Percentiles rank a stretch among this genome's conserved stretches.
These are phyloP conservation scores for Sebastes matsubarae DNA, from an alignment of 2,797 vertebrate genomes.

Conservation along the genomic window DNA sequence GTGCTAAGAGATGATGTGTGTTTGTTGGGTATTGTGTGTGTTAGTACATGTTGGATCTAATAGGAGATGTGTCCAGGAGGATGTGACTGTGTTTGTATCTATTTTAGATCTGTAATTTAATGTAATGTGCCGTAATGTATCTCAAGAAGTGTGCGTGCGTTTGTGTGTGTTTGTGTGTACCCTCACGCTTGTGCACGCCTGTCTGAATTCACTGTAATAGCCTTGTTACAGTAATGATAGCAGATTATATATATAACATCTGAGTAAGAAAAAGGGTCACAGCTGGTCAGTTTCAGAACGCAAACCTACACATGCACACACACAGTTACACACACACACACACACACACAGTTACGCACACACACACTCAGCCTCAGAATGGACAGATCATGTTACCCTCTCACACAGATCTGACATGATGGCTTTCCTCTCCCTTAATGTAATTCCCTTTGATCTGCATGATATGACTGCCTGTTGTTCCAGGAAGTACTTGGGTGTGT, in stretches of 20 bases:
- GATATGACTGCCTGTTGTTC: conserved; percentile 50
- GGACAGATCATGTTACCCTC: conserved; percentile 50
- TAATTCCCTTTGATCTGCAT: conserved; percentile 66
- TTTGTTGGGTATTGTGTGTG: neutral
- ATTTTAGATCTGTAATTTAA: conserved; percentile 7
- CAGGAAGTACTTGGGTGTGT: conserved; percentile 51
- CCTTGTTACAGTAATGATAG: conserved; percentile 36
- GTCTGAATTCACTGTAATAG: conserved; percentile 28
- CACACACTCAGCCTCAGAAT: neutral
- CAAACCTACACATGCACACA: neutral
- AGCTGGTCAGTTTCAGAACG: conserved; percentile 20
- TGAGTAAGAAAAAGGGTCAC: conserved; percentile 11
- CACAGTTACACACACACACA: neutral
- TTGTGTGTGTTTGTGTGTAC: neutral
- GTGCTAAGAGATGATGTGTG: neutral
- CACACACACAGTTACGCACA: neutral
- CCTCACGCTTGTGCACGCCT: neutral
- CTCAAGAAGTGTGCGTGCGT: neutral
- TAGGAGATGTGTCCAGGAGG: conserved; percentile 15
- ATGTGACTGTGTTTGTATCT: conserved; percentile 16
- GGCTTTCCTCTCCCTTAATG: conserved; percentile 59
- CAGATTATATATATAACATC: conserved; percentile 23
- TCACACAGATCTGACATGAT: conserved; percentile 59
- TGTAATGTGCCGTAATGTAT: neutral
- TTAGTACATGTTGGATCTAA: neutral